These are phyloP conservation scores for Formicarius rufipectus DNA, from an alignment of 2,113 vertebrate species.

Conservation along the genomic window DNA sequence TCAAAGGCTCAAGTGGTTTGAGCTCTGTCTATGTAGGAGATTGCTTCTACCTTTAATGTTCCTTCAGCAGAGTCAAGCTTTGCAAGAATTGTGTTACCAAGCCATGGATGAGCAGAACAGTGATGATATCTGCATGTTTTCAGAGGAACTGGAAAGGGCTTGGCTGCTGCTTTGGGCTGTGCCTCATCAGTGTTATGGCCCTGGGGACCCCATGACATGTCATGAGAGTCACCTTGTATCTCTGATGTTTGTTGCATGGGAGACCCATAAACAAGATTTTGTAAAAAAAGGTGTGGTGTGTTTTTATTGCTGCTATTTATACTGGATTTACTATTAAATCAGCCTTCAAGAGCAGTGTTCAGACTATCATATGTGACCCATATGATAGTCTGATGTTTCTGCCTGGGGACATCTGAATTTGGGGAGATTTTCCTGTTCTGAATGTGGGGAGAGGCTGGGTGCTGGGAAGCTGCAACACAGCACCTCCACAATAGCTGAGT, in stretches of 20 bases:
- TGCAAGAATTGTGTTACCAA: not conserved
- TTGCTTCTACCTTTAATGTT: constrained; percentile 13
- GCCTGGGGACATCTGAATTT: not conserved
- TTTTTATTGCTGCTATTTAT: not conserved
- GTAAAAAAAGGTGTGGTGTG: not conserved
- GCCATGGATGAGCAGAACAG: not conserved
- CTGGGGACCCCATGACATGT: not conserved
- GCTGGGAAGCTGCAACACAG: not conserved
- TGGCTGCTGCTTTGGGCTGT: not conserved
- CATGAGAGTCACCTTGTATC: not conserved
- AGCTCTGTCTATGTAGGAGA: not conserved
- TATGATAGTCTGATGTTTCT: not conserved
- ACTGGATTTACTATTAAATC: not conserved
- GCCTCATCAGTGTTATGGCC: not conserved
- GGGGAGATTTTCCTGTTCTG: not conserved
- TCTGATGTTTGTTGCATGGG: not conserved
- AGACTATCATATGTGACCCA: not conserved
- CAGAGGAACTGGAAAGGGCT: not conserved
- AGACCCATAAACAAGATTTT: not conserved
- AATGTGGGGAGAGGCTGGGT: not conserved
- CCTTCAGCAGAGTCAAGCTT: not conserved
- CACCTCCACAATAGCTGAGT: not conserved
- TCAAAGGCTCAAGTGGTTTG: constrained; percentile 40
- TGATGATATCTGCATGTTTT: not conserved
- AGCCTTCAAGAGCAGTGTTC: not conserved